phyloP scores from a whole-genome alignment of 2,888 invertebrate species.

The Hypena proboscidalis region DNA sequence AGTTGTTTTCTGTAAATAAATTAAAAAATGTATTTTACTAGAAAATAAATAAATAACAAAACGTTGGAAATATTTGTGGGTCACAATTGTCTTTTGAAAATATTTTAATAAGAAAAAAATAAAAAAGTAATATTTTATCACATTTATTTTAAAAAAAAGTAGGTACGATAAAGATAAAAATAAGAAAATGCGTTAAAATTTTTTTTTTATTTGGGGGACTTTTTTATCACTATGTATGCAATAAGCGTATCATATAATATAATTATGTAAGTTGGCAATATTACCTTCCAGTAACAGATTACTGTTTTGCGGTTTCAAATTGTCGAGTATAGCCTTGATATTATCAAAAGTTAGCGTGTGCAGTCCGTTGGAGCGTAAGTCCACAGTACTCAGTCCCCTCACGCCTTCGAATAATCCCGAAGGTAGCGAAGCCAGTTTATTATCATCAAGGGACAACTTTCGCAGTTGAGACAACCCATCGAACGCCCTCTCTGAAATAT shows the following conservation, averaged over 20 bases:
- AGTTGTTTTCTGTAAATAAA: slow-evolving; percentile 90
- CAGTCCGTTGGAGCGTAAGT: slow-evolving; percentile 91
- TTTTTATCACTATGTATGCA: too few species aligned
- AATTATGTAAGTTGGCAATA: too few species aligned
- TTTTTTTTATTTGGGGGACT: too few species aligned
- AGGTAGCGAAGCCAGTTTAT: slow-evolving; percentile 89
- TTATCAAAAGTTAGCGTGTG: slow-evolving; percentile 91
- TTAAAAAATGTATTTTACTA: slow-evolving; percentile 19
- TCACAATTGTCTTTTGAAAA: too few species aligned
- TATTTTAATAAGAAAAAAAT: too few species aligned
- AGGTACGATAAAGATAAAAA: too few species aligned
- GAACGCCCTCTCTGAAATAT: slow-evolving; percentile 91
- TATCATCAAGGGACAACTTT: slow-evolving; percentile 90
- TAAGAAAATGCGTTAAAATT: too few species aligned
- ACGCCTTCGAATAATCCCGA: slow-evolving; percentile 90
- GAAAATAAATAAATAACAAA: not conserved
- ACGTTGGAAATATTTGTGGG: not conserved
- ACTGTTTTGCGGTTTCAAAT: slow-evolving; percentile 90
- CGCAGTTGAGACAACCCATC: slow-evolving; percentile 90
- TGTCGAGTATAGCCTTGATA: slow-evolving; percentile 91
- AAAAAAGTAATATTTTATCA: too few species aligned
- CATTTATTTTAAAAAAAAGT: too few species aligned
- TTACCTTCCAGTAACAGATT: slow-evolving; percentile 92
- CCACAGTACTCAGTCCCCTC: slow-evolving; percentile 89
- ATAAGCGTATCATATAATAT: slow-evolving; percentile 71